Conservation (phyloP, 1,140 invertebrate species). For the Ceratina calcarata region DNA sequence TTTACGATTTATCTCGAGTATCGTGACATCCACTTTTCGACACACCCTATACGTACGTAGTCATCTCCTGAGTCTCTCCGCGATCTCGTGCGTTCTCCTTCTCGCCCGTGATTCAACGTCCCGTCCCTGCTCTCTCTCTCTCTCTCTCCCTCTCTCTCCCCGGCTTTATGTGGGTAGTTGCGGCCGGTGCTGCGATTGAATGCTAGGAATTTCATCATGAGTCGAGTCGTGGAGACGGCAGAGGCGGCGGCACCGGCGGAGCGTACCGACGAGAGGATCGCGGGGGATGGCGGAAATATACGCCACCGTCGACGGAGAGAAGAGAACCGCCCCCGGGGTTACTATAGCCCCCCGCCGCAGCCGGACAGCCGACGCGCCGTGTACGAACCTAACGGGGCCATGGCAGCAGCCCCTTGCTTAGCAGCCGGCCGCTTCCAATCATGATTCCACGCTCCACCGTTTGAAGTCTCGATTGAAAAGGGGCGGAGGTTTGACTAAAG, state of each 20-base stretch:
- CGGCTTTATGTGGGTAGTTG: constrained; percentile 66
- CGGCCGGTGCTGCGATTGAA: constrained; percentile 78
- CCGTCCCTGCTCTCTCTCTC: background rate
- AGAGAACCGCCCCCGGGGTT: constrained; percentile 48
- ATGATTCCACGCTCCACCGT: constrained; percentile 80
- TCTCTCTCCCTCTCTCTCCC: constrained; percentile 12
- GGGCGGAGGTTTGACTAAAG: constrained; percentile 81
- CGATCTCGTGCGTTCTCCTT: constrained; percentile 19
- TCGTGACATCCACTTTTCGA: too few relatives aligned
- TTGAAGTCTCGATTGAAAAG: constrained; percentile 82
- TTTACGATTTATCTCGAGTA: too few relatives aligned
- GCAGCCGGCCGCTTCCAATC: constrained; percentile 79
- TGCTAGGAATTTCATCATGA: constrained; percentile 81
- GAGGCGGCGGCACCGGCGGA: constrained; percentile 63
- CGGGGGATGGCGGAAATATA: constrained; percentile 14
- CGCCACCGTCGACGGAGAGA: constrained; percentile 26
- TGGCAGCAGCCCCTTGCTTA: constrained; percentile 74
- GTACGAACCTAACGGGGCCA: constrained; percentile 69
- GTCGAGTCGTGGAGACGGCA: constrained; percentile 73
- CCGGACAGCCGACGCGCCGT: constrained; percentile 25
- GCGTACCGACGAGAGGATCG: constrained; percentile 38
- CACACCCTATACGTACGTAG: background rate
- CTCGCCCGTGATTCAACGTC: background rate
- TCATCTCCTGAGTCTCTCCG: background rate
- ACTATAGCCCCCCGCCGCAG: constrained; percentile 24